Percentiles rank a stretch among this genome's conserved stretches.
Evolutionary conservation across 2,113 vertebrate genomes (phyloP).

Genomic region (Muntiacus reevesi): DNA sequence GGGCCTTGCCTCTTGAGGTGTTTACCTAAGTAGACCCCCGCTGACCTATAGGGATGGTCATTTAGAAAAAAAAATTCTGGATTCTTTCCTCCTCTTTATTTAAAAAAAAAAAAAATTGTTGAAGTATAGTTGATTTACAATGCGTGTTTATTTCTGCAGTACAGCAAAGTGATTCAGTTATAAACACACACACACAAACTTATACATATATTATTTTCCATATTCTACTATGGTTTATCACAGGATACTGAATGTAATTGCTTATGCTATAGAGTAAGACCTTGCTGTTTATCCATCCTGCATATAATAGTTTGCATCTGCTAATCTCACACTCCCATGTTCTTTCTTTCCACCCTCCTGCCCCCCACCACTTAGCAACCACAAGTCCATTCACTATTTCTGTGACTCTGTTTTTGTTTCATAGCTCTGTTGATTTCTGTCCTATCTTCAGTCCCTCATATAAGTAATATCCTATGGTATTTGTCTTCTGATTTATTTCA

Average conservation of each 20-base stretch:
- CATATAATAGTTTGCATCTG: neutral
- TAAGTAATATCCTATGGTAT: neutral
- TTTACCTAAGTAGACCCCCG: neutral
- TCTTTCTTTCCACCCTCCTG: neutral
- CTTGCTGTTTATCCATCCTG: neutral
- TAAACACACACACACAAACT: neutral
- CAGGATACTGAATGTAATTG: neutral
- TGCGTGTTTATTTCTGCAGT: neutral
- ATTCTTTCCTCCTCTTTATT: neutral
- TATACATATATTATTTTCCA: neutral
- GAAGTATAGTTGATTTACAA: neutral
- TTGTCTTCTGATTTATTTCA: neutral
- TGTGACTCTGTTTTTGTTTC: neutral
- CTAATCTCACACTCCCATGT: neutral
- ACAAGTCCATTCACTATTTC: neutral
- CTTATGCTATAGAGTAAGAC: neutral
- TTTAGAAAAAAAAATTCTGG: neutral
- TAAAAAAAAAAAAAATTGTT: neutral
- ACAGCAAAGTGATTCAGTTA: neutral
- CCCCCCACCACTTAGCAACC: too few species aligned
- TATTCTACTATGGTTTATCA: neutral
- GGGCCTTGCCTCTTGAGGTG: slow-evolving; percentile 35
- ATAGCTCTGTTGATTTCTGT: neutral
- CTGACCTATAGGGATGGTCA: neutral
- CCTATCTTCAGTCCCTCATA: neutral